Base-by-base conservation (phyloP, 2,888 invertebrate genomes). In the Pharmacophagus antenor region DNA sequence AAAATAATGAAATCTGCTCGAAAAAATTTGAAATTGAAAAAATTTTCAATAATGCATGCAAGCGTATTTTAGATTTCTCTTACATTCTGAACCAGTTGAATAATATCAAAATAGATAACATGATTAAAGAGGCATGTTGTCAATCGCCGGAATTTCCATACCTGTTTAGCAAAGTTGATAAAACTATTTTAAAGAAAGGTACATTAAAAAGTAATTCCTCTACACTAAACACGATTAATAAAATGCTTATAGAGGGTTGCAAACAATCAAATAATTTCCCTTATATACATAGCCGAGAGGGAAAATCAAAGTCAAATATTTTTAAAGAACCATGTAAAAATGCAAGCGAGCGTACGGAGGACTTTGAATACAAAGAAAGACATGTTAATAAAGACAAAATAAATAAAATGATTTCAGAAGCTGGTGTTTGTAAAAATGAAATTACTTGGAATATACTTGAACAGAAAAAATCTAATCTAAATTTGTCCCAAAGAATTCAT, bases 11-110 rank as follows among this genome's bases (percentile, higher is more conserved):
- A 6, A 18, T 15, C 8, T 47, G 20, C 25, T 23, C 12, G 20
- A 53, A 22, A 41, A 53, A 41, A 44, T 42, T 21, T 44, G 59
- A 54, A 31, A 59, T 59, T n/a, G 59, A 49, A 41, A 54, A 41
- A 12, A 55, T 59, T 49, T 59, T 59, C 55, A 59, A 59, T 50
- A 59, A 42, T 49, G 44, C 54, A 8, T 31, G 31, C 10, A 59
- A 55, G 27, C 59, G 49, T 12, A 21, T 42, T 44, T 31, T 17
- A 0, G 59, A 59, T 15, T 54, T 54, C 20, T 2, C 42, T 44
- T 59, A 59, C 31, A 44, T 59, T n/a, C 44, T 59, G 6, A 44
- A 50, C 22, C 42, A 59, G 27, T 42, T 54, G 8, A 58, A 52
- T 37, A 23, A 22, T 15, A 15, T 58, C n/a, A 52, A 52, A 58